phyloP scores from a whole-genome alignment of 2,113 vertebrate species.

The Leptosomus discolor region DNA sequence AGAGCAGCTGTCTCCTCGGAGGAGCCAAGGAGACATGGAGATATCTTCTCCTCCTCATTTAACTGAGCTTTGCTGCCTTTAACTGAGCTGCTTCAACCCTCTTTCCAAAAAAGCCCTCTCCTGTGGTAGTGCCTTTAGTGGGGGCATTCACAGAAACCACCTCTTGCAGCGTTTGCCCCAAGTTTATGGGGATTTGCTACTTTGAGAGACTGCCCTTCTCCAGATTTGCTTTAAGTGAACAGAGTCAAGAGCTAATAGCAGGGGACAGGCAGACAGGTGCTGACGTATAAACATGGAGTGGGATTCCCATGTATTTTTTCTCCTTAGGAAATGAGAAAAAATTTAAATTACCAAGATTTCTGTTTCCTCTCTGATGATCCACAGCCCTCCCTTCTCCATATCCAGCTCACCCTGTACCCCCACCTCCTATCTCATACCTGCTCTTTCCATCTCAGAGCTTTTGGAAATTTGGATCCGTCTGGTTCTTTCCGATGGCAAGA shows the following conservation, averaged over 20 bases:
- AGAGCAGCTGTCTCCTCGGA: not conserved
- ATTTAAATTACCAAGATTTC: not conserved
- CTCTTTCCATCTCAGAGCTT: not conserved
- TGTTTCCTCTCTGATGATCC: not conserved
- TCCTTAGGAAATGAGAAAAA: not conserved
- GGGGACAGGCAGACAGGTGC: not conserved
- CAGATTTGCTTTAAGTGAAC: not conserved
- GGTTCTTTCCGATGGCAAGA: constrained; percentile 48
- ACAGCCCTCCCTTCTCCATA: not conserved
- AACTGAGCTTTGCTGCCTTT: not conserved
- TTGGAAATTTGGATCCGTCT: not conserved
- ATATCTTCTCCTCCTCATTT: not conserved
- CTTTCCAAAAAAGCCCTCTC: not conserved
- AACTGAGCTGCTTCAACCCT: not conserved
- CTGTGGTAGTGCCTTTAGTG: rapidly evolving
- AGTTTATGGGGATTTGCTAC: not conserved
- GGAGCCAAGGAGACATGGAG: not conserved
- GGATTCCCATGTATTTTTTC: not conserved
- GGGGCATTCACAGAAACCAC: not conserved
- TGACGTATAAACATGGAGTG: rapidly evolving
- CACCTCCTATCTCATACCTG: not conserved
- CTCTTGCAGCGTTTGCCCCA: rapidly evolving
- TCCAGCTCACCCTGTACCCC: rapidly evolving
- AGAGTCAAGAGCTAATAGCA: not conserved
- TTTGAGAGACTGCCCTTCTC: not conserved